Evolutionary conservation across 92 coral and sea anemone genomes (phyloP).

Genomic region (Parazoanthus darwini): DNA sequence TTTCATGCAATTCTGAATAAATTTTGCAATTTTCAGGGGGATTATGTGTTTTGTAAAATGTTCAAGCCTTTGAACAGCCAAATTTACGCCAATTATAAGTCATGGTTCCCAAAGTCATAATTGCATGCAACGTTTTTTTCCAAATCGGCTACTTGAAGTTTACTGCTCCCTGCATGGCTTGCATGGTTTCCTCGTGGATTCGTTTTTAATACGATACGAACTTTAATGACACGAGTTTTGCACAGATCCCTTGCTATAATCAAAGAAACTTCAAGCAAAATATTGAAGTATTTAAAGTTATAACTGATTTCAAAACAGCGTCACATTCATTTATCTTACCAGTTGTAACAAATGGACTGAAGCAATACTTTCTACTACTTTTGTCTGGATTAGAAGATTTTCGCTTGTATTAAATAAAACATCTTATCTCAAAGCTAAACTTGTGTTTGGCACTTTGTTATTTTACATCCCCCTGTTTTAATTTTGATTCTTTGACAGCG

Average conservation of each 20-base stretch:
- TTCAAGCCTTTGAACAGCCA: no score
- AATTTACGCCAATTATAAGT: no score
- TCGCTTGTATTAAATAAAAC: not conserved
- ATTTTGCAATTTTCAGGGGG: no score
- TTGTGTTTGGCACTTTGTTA: not conserved
- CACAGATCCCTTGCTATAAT: not conserved
- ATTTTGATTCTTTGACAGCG: not conserved
- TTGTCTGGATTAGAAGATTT: not conserved
- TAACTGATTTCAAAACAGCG: not conserved
- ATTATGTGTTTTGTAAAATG: no score
- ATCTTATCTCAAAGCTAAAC: not conserved
- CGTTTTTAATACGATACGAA: not conserved
- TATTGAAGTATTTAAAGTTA: not conserved
- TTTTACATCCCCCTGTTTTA: not conserved
- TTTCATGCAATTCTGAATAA: no score
- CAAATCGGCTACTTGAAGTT: no score
- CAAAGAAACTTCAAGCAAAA: not conserved
- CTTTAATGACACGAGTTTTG: not conserved
- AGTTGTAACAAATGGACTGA: not conserved
- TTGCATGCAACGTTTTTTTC: no score
- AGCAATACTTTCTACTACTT: not conserved
- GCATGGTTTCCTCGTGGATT: no score
- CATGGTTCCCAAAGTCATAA: no score
- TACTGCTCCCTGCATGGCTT: no score
- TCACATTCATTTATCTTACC: no score